Percentiles rank a stretch among this genome's conserved stretches.
Evolutionary conservation across 2,113 vertebrate species (phyloP).

Genomic region (Willisornis vidua): DNA sequence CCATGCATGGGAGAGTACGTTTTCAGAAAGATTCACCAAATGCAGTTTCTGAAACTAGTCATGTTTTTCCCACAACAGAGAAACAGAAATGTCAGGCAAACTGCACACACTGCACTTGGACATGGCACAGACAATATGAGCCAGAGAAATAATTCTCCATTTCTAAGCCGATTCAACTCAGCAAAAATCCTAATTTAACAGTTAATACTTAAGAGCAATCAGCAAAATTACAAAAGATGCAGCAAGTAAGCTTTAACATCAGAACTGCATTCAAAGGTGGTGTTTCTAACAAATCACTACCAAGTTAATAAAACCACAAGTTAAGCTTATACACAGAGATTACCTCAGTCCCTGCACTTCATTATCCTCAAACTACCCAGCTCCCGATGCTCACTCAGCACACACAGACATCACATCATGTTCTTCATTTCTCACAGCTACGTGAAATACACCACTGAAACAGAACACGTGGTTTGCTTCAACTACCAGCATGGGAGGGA

Average conservation of each 20-base stretch:
- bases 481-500: neutral
- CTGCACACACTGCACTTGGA: fast-evolving
- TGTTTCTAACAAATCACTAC: neutral
- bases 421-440: neutral
- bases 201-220: neutral
- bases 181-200: neutral
- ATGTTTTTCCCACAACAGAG: neutral
- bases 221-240: neutral
- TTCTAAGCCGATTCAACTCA: neutral
- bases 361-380: neutral
- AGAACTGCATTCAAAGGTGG: neutral
- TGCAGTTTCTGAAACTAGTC: neutral
- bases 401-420: neutral
- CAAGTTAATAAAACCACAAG: neutral
- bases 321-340: neutral
- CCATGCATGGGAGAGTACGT: neutral
- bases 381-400: neutral
- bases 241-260: neutral
- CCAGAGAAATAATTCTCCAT: neutral
- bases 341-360: neutral
- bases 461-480: neutral
- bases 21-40: neutral
- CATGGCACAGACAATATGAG: neutral
- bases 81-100: neutral
- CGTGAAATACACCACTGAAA: neutral